phyloP scores from a whole-genome alignment of 2,797 vertebrate species.

The Eutrigla gurnardus region DNA sequence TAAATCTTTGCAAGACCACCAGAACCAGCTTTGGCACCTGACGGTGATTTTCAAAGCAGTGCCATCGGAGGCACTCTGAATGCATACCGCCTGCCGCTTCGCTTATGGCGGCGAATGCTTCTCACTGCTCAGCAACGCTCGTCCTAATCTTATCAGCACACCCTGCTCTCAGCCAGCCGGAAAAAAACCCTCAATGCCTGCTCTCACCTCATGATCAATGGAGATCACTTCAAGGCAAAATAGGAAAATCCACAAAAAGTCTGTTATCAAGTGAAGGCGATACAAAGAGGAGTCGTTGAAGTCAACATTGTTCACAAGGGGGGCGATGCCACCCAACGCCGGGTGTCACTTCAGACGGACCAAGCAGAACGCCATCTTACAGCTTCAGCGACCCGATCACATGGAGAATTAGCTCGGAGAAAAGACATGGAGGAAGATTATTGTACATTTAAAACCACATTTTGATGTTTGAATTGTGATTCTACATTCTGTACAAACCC shows the following conservation, averaged over 20 bases:
- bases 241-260: slow-evolving; percentile 28
- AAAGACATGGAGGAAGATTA: too few species aligned
- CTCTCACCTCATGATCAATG: slow-evolving; percentile 60
- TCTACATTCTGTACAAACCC: too few species aligned
- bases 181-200: slow-evolving; percentile 29
- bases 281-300: slow-evolving; percentile 18
- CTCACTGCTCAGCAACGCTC: slow-evolving; percentile 52
- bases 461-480: too few species aligned
- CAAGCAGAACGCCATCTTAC: slow-evolving; percentile 21
- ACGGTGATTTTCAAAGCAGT: slow-evolving; percentile 48
- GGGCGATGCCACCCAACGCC: slow-evolving; percentile 10
- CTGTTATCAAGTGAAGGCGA: slow-evolving; percentile 28
- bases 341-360: slow-evolving; percentile 33
- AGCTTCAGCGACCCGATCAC: slow-evolving; percentile 20
- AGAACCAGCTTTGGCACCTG: slow-evolving; percentile 36
- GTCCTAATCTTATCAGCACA: slow-evolving; percentile 61
- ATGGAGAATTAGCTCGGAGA: slow-evolving; percentile 23
- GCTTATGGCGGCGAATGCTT: slow-evolving; percentile 44
- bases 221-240: slow-evolving; percentile 54
- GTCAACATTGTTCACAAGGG: slow-evolving; percentile 21
- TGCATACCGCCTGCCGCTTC: slow-evolving; percentile 45
- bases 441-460: too few species aligned
- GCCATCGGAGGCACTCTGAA: slow-evolving; percentile 35
- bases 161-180: slow-evolving; percentile 39
- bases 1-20: slow-evolving; percentile 22